phyloP scores from a whole-genome alignment of 1,140 invertebrate species.

The Cydia strobilella region DNA sequence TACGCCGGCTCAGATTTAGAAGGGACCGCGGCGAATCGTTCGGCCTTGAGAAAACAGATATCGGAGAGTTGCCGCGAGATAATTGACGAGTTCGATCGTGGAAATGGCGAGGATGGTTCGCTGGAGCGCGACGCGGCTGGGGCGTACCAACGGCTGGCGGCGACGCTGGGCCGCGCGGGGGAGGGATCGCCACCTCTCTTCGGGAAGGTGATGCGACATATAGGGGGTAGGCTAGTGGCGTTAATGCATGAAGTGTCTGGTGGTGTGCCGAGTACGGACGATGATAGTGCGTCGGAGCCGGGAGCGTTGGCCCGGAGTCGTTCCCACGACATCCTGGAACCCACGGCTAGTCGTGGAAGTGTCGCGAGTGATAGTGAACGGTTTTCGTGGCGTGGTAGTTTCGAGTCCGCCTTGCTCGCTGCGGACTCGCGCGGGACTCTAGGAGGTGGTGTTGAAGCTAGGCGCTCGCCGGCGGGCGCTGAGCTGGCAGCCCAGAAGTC shows the following conservation, averaged over 20 bases:
- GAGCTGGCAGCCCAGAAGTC: constrained; percentile 88
- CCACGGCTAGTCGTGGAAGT: constrained; percentile 83
- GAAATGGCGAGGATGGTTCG: constrained; percentile 83
- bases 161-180: constrained; percentile 87
- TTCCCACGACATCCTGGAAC: constrained; percentile 88
- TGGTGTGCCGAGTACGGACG: constrained; percentile 89
- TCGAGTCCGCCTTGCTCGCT: constrained; percentile 92
- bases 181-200: constrained; percentile 92
- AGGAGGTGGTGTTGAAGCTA: constrained; percentile 86
- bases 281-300: constrained; percentile 85
- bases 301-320: constrained; percentile 81
- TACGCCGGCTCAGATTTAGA: constrained; percentile 94
- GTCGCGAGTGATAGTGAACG: constrained; percentile 92
- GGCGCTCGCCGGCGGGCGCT: constrained; percentile 89
- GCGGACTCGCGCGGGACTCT: constrained; percentile 89
- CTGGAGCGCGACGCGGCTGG: constrained; percentile 88
- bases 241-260: constrained; percentile 95
- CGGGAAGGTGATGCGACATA: constrained; percentile 95
- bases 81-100: constrained; percentile 89
- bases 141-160: constrained; percentile 91
- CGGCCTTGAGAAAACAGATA: constrained; percentile 90
- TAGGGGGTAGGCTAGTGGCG: constrained; percentile 92
- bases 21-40: constrained; percentile 84
- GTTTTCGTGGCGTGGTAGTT: constrained; percentile 94
- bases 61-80: constrained; percentile 93